These are phyloP conservation scores for Martes martes DNA, from an alignment of 2,113 vertebrate genomes.

Conservation along the genomic window DNA sequence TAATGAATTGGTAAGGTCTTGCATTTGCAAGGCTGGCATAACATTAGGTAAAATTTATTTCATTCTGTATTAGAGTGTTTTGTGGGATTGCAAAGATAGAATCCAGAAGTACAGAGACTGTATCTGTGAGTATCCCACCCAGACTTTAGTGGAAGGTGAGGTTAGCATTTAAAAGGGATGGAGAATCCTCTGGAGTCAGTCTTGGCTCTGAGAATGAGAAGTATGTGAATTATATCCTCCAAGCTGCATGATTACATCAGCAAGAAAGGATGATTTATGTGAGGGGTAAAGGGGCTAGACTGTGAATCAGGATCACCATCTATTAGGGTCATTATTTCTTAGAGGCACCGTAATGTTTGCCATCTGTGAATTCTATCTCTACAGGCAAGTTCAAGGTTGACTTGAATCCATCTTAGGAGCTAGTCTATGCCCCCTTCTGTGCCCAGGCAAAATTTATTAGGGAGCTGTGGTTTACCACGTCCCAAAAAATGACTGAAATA, in stretches of 20 bases:
- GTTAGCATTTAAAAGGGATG: background rate
- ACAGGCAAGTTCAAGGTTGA: background rate
- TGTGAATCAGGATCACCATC: background rate
- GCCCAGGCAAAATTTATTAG: background rate
- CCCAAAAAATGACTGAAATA: background rate
- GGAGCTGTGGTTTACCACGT: background rate
- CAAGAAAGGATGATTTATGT: background rate
- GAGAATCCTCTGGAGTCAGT: background rate
- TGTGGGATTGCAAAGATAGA: background rate
- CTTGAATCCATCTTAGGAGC: background rate
- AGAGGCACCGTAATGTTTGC: background rate
- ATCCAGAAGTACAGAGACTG: background rate
- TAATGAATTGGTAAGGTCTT: background rate
- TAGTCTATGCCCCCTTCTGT: background rate
- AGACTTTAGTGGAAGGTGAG: background rate
- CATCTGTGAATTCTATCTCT: background rate
- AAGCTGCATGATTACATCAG: background rate
- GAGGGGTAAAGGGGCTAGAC: background rate
- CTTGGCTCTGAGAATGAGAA: conserved; percentile 27
- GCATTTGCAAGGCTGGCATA: background rate
- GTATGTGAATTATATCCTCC: background rate
- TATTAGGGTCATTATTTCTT: background rate
- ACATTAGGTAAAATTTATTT: background rate
- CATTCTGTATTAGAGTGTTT: background rate
- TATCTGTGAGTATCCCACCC: background rate